These are phyloP conservation scores for Orchesella cincta DNA, from an alignment of 1,140 invertebrate species.

Conservation along the genomic window DNA sequence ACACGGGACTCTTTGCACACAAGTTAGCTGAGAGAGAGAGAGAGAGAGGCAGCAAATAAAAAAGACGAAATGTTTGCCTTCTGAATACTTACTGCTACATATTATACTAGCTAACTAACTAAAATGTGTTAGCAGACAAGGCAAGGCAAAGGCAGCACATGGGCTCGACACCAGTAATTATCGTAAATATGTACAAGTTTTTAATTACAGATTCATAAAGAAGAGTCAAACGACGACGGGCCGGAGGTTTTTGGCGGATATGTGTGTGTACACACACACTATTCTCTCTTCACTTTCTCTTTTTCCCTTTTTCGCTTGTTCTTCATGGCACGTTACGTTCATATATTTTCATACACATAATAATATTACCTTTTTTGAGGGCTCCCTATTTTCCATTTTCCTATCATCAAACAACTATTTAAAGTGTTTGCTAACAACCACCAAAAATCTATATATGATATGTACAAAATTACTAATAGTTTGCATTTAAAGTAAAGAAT, in stretches of 20 bases:
- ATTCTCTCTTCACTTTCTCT: background rate
- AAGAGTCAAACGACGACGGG: constrained; percentile 20
- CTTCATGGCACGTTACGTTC: background rate
- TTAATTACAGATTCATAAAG: constrained; percentile 30
- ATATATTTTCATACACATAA: constrained; percentile 31
- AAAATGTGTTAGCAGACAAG: background rate
- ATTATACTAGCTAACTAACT: too few species aligned
- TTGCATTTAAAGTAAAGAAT: background rate
- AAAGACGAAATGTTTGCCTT: too few species aligned
- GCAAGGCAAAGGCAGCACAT: constrained; percentile 9
- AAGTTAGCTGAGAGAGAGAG: too few species aligned
- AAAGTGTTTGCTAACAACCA: background rate
- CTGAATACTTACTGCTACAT: too few species aligned
- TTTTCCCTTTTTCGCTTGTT: background rate
- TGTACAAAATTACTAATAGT: background rate
- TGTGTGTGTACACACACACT: background rate
- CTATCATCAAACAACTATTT: constrained; percentile 1
- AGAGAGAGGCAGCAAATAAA: too few species aligned
- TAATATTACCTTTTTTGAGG: constrained; percentile 22
- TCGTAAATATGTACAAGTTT: constrained; percentile 30
- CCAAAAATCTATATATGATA: background rate
- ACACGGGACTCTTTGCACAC: too few species aligned
- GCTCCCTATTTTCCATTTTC: background rate
- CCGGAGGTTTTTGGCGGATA: background rate
- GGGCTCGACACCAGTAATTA: constrained; percentile 23